Conservation (phyloP, 2,797 vertebrate genomes). For the Lithobates sylvaticus region DNA sequence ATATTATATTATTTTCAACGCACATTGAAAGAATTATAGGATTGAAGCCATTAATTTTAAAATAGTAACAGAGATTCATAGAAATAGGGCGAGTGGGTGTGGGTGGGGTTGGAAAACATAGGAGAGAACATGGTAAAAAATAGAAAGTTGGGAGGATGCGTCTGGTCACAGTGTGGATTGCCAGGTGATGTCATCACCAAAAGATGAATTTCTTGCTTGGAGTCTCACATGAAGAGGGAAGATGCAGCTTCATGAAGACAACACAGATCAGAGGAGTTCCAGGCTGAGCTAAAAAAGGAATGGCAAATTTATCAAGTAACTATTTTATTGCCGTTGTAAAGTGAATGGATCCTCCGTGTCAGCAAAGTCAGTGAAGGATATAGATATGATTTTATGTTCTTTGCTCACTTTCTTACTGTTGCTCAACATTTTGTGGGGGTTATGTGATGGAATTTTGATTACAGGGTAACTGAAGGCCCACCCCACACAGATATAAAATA, state of each 20-base stretch:
- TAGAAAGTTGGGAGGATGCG: constrained; percentile 49
- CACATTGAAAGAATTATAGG: not conserved
- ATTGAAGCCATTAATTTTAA: constrained; percentile 8
- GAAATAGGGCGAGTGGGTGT: constrained; percentile 49
- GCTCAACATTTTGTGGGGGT: too few species aligned
- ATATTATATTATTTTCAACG: constrained; percentile 2
- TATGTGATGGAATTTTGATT: too few species aligned
- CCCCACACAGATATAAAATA: too few species aligned
- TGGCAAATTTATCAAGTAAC: not conserved
- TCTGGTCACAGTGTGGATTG: constrained; percentile 37
- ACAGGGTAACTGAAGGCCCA: too few species aligned
- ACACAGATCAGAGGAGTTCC: not conserved
- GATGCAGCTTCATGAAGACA: not conserved
- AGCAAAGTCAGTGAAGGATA: not conserved
- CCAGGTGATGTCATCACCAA: constrained; percentile 46
- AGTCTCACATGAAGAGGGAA: constrained; percentile 21
- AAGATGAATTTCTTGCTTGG: constrained; percentile 34
- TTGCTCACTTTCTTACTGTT: not conserved
- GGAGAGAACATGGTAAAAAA: constrained; percentile 33
- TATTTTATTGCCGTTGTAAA: not conserved
- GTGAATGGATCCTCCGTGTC: not conserved
- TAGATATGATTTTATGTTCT: not conserved
- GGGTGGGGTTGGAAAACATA: constrained; percentile 46
- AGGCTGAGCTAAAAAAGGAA: not conserved
- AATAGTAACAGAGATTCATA: constrained; percentile 49